Conservation (phyloP, 2,888 invertebrate genomes). For the Plagiodera versicolora region DNA sequence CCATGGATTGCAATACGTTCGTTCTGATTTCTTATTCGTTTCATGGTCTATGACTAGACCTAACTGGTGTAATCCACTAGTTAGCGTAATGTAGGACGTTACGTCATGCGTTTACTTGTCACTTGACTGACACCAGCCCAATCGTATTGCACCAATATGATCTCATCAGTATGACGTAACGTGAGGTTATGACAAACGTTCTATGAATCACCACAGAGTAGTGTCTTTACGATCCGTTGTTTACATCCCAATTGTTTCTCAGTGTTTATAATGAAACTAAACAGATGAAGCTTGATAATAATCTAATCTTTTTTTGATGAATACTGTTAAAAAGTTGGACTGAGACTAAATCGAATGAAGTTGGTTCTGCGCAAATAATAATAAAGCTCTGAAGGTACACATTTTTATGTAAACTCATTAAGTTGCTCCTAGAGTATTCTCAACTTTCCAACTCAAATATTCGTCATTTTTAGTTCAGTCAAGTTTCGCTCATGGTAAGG, state of each 20-base stretch:
- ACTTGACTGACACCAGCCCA: too few species aligned
- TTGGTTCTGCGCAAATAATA: slow-evolving; percentile 35
- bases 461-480: slow-evolving; percentile 35
- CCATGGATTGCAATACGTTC: slow-evolving; percentile 4
- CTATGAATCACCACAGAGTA: too few species aligned
- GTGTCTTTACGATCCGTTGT: too few species aligned
- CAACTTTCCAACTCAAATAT: slow-evolving; percentile 35
- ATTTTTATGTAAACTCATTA: slow-evolving; percentile 34
- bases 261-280: too few species aligned
- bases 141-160: too few species aligned
- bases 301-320: slow-evolving; percentile 32
- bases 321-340: slow-evolving; percentile 29
- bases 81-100: too few species aligned
- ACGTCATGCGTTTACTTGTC: too few species aligned
- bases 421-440: slow-evolving; percentile 27
- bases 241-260: too few species aligned
- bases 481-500: slow-evolving; percentile 18
- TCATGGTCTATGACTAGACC: not conserved
- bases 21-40: not conserved
- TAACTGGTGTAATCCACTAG: too few species aligned
- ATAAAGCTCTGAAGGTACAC: slow-evolving; percentile 32
- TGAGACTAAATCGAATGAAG: slow-evolving; percentile 31
- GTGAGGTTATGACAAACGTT: too few species aligned
- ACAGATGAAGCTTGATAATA: too few species aligned
- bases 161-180: too few species aligned